These are phyloP conservation scores for Todiramphus chloris DNA, from an alignment of 2,113 vertebrate genomes.

Conservation along the genomic window DNA sequence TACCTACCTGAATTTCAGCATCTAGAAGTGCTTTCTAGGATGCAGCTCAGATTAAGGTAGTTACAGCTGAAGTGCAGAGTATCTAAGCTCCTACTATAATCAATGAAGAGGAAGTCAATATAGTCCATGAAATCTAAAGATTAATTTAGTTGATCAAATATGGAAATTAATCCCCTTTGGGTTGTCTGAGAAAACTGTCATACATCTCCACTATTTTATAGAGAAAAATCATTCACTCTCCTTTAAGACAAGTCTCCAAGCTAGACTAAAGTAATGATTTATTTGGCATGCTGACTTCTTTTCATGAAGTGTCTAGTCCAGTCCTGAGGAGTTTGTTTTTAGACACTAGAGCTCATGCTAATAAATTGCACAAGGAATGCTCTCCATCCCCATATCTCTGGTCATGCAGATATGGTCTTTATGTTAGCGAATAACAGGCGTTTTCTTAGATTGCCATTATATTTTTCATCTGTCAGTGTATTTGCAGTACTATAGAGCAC, in stretches of 20 bases:
- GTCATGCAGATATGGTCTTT: background rate
- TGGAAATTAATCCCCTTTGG: background rate
- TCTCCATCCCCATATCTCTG: background rate
- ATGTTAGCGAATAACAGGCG: background rate
- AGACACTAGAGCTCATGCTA: background rate
- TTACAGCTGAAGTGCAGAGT: background rate
- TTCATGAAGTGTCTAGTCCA: background rate
- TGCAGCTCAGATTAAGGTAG: background rate
- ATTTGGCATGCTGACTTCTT: background rate
- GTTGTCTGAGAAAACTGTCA: background rate
- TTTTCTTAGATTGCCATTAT: background rate
- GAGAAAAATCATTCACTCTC: background rate
- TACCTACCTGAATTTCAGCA: background rate
- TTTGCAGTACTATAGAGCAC: background rate
- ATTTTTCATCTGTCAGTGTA: background rate
- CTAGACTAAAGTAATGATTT: background rate
- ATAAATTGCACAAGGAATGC: rapidly evolving
- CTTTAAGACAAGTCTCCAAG: background rate
- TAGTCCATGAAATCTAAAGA: background rate
- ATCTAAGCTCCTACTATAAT: background rate
- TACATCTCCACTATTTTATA: background rate
- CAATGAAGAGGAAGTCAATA: background rate
- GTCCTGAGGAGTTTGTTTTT: background rate
- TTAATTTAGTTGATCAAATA: background rate
- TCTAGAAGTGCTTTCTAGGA: background rate